These are phyloP conservation scores for Poecilia wingei DNA, from an alignment of 2,797 vertebrate species.

Conservation along the genomic window DNA sequence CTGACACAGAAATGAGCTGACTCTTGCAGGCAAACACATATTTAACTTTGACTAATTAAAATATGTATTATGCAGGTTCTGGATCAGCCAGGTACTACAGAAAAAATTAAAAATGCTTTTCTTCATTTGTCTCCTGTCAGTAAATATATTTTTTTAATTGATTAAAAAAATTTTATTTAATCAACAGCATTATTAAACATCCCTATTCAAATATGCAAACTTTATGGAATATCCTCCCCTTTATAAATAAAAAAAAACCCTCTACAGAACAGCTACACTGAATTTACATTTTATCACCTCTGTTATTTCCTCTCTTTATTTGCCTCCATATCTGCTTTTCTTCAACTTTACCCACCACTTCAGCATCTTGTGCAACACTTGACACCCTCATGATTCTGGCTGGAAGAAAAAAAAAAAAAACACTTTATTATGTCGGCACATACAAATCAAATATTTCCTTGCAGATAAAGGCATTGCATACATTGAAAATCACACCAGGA, in stretches of 20 bases:
- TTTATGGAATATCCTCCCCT: not conserved
- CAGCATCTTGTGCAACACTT: constrained; percentile 13
- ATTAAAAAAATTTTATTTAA: not conserved
- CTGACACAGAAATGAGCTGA: constrained; percentile 3
- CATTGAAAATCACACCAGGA: constrained; percentile 22
- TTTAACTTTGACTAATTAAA: not conserved
- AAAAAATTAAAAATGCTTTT: not conserved
- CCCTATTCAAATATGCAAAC: not conserved
- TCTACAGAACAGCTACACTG: constrained; percentile 10
- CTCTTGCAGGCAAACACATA: not conserved
- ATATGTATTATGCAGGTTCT: not conserved
- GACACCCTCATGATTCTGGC: constrained; percentile 24
- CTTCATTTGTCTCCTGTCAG: not conserved
- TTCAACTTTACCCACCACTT: not conserved
- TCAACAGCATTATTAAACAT: not conserved
- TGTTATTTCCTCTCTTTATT: constrained; percentile 5
- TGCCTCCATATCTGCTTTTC: constrained; percentile 9
- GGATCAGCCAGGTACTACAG: not conserved
- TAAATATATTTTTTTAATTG: not conserved
- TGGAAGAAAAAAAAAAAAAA: constrained; percentile 3
- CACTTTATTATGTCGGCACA: constrained; percentile 13
- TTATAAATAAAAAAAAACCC: not conserved
- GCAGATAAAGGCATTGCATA: constrained; percentile 9
- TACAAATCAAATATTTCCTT: constrained; percentile 22
- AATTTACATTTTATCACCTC: not conserved